Evolutionary conservation across 1,140 invertebrate species (phyloP).

Genomic region (Drosophila lacertosa): DNA sequence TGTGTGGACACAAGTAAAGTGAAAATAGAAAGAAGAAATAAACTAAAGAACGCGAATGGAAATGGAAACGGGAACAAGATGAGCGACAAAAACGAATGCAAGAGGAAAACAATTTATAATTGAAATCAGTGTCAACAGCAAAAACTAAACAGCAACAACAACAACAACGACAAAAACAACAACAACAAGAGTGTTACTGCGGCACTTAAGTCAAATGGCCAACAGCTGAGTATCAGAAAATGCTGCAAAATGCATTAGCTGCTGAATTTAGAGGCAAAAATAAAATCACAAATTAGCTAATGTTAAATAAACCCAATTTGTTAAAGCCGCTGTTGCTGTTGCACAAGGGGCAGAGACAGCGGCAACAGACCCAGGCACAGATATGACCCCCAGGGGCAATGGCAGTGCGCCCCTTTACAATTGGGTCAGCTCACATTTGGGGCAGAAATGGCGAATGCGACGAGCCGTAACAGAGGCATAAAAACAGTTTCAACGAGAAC

Average conservation of each 20-base stretch:
- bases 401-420: slow-evolving; percentile 52
- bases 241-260: slow-evolving; percentile 25
- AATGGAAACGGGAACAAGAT: slow-evolving; percentile 4
- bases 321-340: slow-evolving; percentile 37
- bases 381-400: slow-evolving; percentile 36
- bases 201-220: slow-evolving; percentile 60
- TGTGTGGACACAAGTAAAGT: neutral
- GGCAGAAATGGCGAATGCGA: slow-evolving; percentile 67
- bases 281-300: slow-evolving; percentile 77
- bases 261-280: slow-evolving; percentile 40
- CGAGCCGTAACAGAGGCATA: slow-evolving; percentile 56
- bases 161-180: slow-evolving; percentile 2
- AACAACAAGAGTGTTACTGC: slow-evolving; percentile 26
- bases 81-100: slow-evolving; percentile 18
- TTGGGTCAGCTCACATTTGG: slow-evolving; percentile 76
- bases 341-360: slow-evolving; percentile 2
- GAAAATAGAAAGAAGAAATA: neutral
- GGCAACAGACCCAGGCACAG: slow-evolving; percentile 16
- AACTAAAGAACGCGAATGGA: neutral
- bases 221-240: slow-evolving; percentile 29
- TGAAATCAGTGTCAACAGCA: slow-evolving; percentile 72
- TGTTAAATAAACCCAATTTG: slow-evolving; percentile 74
- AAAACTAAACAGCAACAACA: slow-evolving; percentile 4
- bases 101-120: slow-evolving; percentile 73
- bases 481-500: slow-evolving; percentile 42